phyloP scores from a whole-genome alignment of 2,113 vertebrate genomes.

The Strix uralensis region DNA sequence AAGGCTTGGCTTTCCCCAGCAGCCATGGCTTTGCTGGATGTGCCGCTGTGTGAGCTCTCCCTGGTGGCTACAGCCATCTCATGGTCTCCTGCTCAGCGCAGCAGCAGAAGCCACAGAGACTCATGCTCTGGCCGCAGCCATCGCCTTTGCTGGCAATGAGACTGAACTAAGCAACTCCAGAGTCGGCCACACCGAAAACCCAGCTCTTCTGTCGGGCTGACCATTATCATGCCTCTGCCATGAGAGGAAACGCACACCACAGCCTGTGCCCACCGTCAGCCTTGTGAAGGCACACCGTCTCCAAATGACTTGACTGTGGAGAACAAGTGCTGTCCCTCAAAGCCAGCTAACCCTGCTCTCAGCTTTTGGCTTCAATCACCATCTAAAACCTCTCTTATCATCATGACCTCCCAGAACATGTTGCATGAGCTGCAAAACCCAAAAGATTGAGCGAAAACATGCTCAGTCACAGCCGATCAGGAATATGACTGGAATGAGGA shows the following conservation, averaged over 20 bases:
- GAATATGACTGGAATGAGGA: not conserved
- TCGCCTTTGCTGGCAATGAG: not conserved
- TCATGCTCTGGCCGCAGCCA: accelerated
- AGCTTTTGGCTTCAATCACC: not conserved
- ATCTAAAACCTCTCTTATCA: not conserved
- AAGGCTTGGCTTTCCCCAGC: not conserved
- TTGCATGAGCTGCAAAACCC: not conserved
- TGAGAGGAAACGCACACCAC: not conserved
- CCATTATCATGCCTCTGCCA: accelerated
- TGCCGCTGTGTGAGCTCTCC: not conserved
- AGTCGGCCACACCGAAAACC: not conserved
- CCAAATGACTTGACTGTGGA: not conserved
- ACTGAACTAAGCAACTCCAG: not conserved
- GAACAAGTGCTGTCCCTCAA: not conserved
- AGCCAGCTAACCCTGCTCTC: not conserved
- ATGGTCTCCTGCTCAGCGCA: not conserved
- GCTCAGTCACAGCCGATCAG: not conserved
- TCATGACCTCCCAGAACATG: not conserved
- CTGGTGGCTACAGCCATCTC: not conserved
- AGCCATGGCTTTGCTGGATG: not conserved
- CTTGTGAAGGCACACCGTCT: not conserved
- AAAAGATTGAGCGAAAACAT: not conserved
- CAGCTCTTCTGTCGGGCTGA: not conserved
- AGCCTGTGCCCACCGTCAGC: not conserved
- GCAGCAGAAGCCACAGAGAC: not conserved